Conservation (phyloP, 2,113 vertebrate species). For the Chaetops frenatus region DNA sequence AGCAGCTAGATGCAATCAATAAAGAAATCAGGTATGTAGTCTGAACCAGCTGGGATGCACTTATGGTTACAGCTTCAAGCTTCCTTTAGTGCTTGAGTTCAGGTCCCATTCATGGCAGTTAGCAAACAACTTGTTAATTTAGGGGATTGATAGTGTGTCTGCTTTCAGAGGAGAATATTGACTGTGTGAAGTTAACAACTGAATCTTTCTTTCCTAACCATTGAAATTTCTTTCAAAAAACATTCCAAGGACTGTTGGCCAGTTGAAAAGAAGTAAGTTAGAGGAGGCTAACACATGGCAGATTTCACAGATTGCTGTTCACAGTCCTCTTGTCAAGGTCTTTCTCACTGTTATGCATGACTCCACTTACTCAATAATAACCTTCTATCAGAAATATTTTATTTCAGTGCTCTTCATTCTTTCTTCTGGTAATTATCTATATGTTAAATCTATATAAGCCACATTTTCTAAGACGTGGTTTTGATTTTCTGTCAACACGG, state of each 20-base stretch:
- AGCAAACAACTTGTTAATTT: neutral
- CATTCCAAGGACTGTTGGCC: neutral
- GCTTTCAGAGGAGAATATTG: neutral
- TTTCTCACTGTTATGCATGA: neutral
- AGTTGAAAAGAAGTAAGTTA: neutral
- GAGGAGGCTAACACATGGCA: neutral
- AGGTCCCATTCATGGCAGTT: neutral
- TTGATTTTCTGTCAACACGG: neutral
- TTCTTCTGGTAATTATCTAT: neutral
- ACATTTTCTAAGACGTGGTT: rapidly evolving
- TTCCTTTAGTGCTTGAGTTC: neutral
- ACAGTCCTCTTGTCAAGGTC: neutral
- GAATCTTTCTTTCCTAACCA: neutral
- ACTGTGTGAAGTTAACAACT: neutral
- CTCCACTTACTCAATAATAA: neutral
- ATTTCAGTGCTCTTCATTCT: neutral
- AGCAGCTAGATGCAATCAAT: constrained; percentile 97
- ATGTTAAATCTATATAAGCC: neutral
- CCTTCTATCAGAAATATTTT: neutral
- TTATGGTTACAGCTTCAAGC: neutral
- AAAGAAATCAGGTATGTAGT: constrained; percentile 90
- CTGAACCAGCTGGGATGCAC: neutral
- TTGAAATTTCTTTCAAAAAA: neutral
- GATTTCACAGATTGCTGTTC: neutral
- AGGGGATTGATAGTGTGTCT: neutral